phyloP scores from a whole-genome alignment of 23 tunicate genomes.

The Phallusia fumigata region DNA sequence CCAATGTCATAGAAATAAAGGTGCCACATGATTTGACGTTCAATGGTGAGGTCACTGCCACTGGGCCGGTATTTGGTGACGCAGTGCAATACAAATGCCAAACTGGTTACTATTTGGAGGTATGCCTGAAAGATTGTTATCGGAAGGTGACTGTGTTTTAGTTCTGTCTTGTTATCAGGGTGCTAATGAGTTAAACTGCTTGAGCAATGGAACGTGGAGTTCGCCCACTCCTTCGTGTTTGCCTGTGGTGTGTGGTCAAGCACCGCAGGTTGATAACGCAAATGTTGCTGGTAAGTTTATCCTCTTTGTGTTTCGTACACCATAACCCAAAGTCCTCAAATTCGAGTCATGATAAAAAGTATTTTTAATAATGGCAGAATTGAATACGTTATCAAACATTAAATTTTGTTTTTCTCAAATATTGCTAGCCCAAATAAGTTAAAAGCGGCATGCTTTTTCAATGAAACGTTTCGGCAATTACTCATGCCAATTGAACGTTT shows the following conservation, averaged over 20 bases:
- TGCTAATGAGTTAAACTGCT: conserved; percentile 24
- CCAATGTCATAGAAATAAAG: conserved; percentile 2
- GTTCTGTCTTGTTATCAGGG: conserved; percentile 20
- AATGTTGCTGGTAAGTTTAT: conserved; percentile 17
- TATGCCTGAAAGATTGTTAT: neutral
- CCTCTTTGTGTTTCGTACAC: too few species aligned
- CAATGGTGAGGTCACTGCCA: neutral
- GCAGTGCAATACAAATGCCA: conserved; percentile 41
- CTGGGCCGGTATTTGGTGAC: conserved; percentile 1
- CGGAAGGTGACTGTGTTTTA: too few species aligned
- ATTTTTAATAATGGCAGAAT: too few species aligned
- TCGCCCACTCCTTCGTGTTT: conserved; percentile 38
- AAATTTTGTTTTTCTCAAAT: too few species aligned
- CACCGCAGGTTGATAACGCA: conserved; percentile 30
- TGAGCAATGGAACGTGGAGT: conserved; percentile 59
- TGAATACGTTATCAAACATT: too few species aligned
- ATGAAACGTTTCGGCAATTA: too few species aligned
- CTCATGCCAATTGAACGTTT: too few species aligned
- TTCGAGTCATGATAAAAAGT: too few species aligned
- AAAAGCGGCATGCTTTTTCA: too few species aligned
- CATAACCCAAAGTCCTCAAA: too few species aligned
- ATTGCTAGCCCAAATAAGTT: too few species aligned
- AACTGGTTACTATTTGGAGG: conserved; percentile 45
- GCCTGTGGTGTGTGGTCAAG: conserved; percentile 50
- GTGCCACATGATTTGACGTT: neutral